Evolutionary conservation across 1,140 invertebrate genomes (phyloP), one percentile per base, ranked within the genome.

Genomic region (Drosophila baimaii): DNA sequence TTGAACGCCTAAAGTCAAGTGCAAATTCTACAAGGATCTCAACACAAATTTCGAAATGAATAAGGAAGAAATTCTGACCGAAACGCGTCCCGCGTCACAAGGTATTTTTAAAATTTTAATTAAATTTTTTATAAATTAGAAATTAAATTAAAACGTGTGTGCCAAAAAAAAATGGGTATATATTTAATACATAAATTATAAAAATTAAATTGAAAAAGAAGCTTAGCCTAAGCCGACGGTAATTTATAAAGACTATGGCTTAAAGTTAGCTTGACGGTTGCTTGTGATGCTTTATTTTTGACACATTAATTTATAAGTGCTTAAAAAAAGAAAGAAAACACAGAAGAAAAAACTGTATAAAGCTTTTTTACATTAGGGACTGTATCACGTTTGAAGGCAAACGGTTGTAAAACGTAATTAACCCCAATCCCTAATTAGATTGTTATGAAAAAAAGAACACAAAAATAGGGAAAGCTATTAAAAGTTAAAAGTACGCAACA

Each of bases 81-180:
- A 90, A 69, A 72, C 84, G 49, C 90, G 89, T 21, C 77, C 89
- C n/a, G 62, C 72, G n/a, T 78, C 89, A 5, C 89, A 91, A 91
- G 89, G 89, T 91, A 89, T 35, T 10, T 21, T 21, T 3, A 10
- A 27, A 15, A 15, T 27, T 25, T 29, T 23, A 33, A 7, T 33
- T 15, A 0, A 9, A 41, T 37, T n/a, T 6, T 49, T 1, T 6
- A 2, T 3, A 12, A 3, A 17, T 27, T 6, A 1, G 17, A 31
- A 5, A 19, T 0, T 12, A 17, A 17, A 12, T 10, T 47, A 27
- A 12, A 17, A 46, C 21, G n/a, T n/a, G n/a, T n/a, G n/a, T n/a
- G n/a, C 0, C 2, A 43, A 15, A 15, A 19, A 0, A 17, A 4
- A 41, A 10, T 9, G 19, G 13, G 6, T 15, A 23, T 0, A 7